phyloP scores from a whole-genome alignment of 2,888 invertebrate genomes.

The Hyposoter dolosus region DNA sequence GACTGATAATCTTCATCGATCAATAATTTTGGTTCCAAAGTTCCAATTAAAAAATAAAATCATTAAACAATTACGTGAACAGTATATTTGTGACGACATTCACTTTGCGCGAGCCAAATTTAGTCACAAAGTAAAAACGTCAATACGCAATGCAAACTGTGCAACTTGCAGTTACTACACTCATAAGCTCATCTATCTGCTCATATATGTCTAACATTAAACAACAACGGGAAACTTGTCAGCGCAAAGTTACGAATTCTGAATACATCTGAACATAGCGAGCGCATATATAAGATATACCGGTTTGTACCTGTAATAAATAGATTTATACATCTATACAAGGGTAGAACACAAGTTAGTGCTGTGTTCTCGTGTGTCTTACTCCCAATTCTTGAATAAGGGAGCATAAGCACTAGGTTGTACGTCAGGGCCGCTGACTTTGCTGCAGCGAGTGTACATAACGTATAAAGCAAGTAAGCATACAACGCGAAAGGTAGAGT shows the following conservation, averaged over 20 bases:
- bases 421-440: slow-evolving; percentile 44
- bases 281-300: not conserved
- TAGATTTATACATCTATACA: slow-evolving; percentile 1
- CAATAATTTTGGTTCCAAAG: no score
- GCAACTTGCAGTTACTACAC: not conserved
- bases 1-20: not conserved
- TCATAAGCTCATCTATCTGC: not conserved
- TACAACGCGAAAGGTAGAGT: not conserved
- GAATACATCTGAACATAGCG: not conserved
- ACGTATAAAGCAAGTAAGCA: slow-evolving; percentile 25
- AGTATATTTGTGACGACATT: no score
- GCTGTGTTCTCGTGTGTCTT: slow-evolving; percentile 35
- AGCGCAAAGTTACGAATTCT: slow-evolving; percentile 59
- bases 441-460: slow-evolving; percentile 18
- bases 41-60: no score
- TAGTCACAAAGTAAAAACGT: slow-evolving; percentile 18
- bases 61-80: no score
- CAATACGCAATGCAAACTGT: slow-evolving; percentile 61
- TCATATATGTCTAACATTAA: not conserved
- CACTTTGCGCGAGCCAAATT: slow-evolving; percentile 6
- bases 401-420: slow-evolving; percentile 42
- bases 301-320: not conserved
- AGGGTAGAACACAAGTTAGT: slow-evolving; percentile 15
- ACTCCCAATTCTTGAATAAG: slow-evolving; percentile 33
- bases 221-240: slow-evolving; percentile 63